phyloP scores from a whole-genome alignment of 2,113 vertebrate species.

The Riparia riparia region DNA sequence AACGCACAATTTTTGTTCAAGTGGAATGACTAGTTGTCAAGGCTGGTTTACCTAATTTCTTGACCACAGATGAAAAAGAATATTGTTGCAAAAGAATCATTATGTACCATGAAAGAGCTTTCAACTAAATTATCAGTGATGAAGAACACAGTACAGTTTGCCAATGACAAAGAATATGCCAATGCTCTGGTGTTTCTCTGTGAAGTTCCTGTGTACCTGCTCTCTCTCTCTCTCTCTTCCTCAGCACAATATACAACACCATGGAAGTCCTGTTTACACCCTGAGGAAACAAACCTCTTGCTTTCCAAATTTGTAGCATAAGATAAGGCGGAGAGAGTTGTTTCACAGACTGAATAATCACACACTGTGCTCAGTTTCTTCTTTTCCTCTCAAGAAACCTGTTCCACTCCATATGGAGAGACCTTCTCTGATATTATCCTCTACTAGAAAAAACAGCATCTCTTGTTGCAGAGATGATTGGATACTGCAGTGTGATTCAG shows the following conservation, averaged over 20 bases:
- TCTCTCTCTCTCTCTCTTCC: neutral
- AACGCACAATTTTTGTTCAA: neutral
- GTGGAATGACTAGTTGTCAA: neutral
- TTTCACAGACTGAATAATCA: neutral
- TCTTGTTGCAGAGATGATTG: neutral
- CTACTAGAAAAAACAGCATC: neutral
- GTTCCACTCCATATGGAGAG: neutral
- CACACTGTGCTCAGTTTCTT: neutral
- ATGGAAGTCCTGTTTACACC: neutral
- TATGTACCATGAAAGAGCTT: neutral
- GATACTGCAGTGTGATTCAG: neutral
- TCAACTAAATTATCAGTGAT: neutral
- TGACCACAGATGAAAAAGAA: neutral
- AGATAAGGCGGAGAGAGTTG: neutral
- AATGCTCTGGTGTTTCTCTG: neutral
- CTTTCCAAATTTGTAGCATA: neutral
- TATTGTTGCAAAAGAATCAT: neutral
- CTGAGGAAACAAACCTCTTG: neutral
- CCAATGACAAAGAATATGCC: accelerated
- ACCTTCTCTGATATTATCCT: neutral
- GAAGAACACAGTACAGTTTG: neutral
- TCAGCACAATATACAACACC: neutral
- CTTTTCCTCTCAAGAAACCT: neutral
- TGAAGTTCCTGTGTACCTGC: neutral
- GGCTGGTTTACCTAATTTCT: neutral